Evolutionary conservation across 1,140 invertebrate genomes (phyloP), one percentile per base, ranked within the genome.

Genomic region (Zaprionus tsacasi): DNA sequence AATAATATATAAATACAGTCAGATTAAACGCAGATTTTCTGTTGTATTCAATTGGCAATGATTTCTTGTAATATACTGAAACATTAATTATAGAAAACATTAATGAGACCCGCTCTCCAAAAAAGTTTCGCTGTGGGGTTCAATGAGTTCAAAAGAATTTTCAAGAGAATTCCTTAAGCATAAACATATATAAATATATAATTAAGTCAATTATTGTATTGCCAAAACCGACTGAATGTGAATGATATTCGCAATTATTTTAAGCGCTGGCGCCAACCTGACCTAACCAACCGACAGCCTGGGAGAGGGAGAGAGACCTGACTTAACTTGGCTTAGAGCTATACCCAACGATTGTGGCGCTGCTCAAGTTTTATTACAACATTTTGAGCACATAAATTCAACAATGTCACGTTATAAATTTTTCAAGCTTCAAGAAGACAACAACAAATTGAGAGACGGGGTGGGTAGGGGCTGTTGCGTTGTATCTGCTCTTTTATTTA

Each of bases 381-480:
- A 89, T 74, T 81, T 70, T 55, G 68, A 67, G 64, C 70, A 85
- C 85, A 88, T 88, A 88, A 88, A 89, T 89, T 81, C 40, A 83
- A 89, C 83, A 89, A 85, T 88, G 83, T 85, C 83, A 89, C 69
- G 85, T 89, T 81, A 88, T 88, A 88, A 89, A 88, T 88, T 88
- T 79, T 68, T 76, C 64, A 77, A 61, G 56, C 6, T 55, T 21
- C 57, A 69, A 69, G 50, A 70, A 71, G 21, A 13, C 48, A 68
- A 63, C 63, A 70, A 57, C 64, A 67, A 67, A 40, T 38, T 48
- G 30, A n/a, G 40, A 6, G 38, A 6, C 0, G 33, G 7, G 33
- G 7, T 0, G 33, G 33, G 7, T 10, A 35, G 33, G 7, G 27
- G 27, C 58, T 69, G 65, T 87, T 65, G 55, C 78, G 72, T 70